phyloP scores from a whole-genome alignment of 2,888 invertebrate genomes.

The Mycogona germanica region DNA sequence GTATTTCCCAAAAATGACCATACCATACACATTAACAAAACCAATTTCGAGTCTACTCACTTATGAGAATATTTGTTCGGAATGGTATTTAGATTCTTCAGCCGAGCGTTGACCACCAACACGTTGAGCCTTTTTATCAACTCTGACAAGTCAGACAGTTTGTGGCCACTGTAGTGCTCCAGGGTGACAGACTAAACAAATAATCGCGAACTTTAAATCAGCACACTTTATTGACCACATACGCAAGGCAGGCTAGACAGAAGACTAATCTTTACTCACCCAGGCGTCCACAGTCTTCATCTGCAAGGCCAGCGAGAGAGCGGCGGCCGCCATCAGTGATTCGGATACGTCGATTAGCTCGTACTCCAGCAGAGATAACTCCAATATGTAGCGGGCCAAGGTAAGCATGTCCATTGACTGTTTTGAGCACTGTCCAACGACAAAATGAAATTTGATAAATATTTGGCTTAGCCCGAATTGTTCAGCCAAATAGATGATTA shows the following conservation, averaged over 20 bases:
- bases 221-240: not conserved
- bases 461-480: no score
- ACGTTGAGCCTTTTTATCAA: conserved; percentile 60
- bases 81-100: conserved; percentile 68
- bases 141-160: conserved; percentile 55
- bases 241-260: no score
- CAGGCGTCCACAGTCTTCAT: conserved; percentile 55
- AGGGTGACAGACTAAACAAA: conserved; percentile 25
- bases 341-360: conserved; percentile 61
- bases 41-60: conserved; percentile 38
- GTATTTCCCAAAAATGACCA: not conserved
- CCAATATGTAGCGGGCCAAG: conserved; percentile 85
- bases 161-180: conserved; percentile 48
- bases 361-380: conserved; percentile 87
- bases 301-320: conserved; percentile 70
- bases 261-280: no score
- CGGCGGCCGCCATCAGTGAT: conserved; percentile 80
- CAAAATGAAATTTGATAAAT: no score
- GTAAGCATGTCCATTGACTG: conserved; percentile 78
- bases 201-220: conserved; percentile 8
- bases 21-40: not conserved
- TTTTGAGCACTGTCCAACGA: conserved; percentile 8
- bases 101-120: conserved; percentile 61
- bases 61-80: conserved; percentile 87
- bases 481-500: no score